Conservation (phyloP, 2,113 vertebrate genomes). For the Ochotona curzoniae region DNA sequence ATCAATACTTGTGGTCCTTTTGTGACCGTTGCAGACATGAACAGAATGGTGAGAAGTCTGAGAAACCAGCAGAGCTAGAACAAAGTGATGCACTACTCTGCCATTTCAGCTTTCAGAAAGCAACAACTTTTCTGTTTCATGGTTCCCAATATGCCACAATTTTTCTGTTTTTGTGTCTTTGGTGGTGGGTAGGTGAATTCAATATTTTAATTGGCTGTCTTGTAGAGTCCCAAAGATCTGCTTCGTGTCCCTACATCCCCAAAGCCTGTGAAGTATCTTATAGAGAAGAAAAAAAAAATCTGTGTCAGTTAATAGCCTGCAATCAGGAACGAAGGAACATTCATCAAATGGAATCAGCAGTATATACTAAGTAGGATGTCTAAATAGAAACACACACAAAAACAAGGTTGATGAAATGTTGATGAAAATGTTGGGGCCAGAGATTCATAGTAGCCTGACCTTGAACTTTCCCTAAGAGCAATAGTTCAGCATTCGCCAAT, state of each 20-base stretch:
- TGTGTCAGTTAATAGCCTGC: background rate
- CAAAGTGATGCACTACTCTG: background rate
- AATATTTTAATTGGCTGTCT: background rate
- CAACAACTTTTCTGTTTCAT: background rate
- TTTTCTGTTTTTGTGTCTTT: background rate
- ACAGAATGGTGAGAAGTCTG: background rate
- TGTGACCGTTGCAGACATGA: background rate
- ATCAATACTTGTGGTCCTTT: background rate
- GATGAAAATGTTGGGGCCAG: background rate
- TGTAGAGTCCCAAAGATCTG: background rate
- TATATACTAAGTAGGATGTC: background rate
- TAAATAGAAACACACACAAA: background rate
- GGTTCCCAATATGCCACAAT: background rate
- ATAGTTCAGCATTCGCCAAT: background rate
- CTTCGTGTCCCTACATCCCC: background rate
- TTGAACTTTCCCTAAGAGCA: background rate
- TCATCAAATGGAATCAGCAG: background rate
- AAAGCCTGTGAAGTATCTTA: background rate
- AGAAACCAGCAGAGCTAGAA: background rate
- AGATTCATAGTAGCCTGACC: background rate
- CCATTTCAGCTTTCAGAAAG: background rate
- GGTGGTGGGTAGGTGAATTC: background rate
- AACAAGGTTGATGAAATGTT: background rate
- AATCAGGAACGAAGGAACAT: background rate
- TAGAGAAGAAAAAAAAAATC: background rate